Percentiles rank a stretch among this genome's conserved stretches.
phyloP scores from a whole-genome alignment of 1,140 invertebrate genomes.

The Drosophila varians region DNA sequence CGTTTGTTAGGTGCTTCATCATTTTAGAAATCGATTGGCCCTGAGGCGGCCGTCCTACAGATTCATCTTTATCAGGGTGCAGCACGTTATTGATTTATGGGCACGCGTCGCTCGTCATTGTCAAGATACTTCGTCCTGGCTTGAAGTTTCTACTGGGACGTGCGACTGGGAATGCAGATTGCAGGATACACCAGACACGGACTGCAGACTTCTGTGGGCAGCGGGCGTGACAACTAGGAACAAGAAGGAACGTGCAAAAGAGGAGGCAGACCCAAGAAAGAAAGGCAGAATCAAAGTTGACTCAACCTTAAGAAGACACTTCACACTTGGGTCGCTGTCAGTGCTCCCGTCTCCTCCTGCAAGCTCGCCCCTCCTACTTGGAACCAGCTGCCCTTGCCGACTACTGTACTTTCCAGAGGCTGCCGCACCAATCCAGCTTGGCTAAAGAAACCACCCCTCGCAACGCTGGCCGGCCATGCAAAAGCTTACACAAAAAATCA shows the following conservation, averaged over 20 bases:
- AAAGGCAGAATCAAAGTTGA: conserved; percentile 52
- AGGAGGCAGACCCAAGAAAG: conserved; percentile 8
- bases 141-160: conserved; percentile 33
- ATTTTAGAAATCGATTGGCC: too few species aligned
- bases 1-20: too few species aligned
- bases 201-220: conserved; percentile 26
- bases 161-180: conserved; percentile 5
- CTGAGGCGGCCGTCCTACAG: too few species aligned
- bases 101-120: conserved; percentile 63
- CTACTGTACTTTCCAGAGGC: conserved; percentile 55
- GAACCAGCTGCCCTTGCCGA: conserved; percentile 45
- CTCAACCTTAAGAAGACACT: conserved; percentile 66
- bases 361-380: conserved; percentile 1
- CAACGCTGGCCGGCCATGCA: conserved; percentile 33
- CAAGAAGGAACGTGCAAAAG: not conserved
- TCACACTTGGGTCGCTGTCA: conserved; percentile 34
- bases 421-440: conserved; percentile 3
- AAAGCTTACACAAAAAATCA: conserved; percentile 31
- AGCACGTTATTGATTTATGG: conserved; percentile 71
- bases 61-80: too few species aligned
- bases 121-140: conserved; percentile 45
- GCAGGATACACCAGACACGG: not conserved
- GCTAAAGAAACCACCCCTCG: conserved; percentile 55
- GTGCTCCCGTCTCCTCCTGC: not conserved
- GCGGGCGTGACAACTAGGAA: conserved; percentile 60